These are phyloP conservation scores for Sternotherus odoratus DNA, from an alignment of 2,797 vertebrate species.

Conservation along the genomic window DNA sequence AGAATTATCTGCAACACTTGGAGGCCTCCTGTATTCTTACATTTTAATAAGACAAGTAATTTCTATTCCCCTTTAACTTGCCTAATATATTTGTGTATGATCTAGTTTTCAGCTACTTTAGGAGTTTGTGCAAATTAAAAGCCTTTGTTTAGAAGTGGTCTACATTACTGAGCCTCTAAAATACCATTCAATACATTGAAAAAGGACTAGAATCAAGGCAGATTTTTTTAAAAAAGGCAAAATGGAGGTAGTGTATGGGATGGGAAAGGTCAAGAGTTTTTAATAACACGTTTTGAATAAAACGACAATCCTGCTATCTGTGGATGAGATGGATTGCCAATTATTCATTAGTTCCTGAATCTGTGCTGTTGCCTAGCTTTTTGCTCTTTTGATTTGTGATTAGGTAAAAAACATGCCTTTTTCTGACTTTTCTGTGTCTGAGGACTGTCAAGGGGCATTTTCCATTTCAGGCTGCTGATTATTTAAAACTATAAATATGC, in stretches of 20 bases:
- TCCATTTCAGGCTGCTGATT: background rate
- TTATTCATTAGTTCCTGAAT: background rate
- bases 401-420: background rate
- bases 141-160: background rate
- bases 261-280: background rate
- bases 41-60: background rate
- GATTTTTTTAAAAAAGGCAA: background rate
- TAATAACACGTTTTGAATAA: constrained; percentile 45
- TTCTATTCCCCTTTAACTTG: background rate
- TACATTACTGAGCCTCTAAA: background rate
- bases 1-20: background rate
- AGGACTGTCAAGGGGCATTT: background rate
- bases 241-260: background rate
- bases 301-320: background rate
- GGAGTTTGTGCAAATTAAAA: background rate
- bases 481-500: background rate
- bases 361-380: background rate
- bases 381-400: background rate
- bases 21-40: background rate
- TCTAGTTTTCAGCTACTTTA: background rate
- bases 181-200: background rate
- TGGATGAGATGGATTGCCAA: background rate
- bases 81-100: background rate
- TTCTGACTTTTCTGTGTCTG: background rate
- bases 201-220: background rate